phyloP scores from a whole-genome alignment of 2,113 vertebrate species.

The Odobenus rosmarus region DNA sequence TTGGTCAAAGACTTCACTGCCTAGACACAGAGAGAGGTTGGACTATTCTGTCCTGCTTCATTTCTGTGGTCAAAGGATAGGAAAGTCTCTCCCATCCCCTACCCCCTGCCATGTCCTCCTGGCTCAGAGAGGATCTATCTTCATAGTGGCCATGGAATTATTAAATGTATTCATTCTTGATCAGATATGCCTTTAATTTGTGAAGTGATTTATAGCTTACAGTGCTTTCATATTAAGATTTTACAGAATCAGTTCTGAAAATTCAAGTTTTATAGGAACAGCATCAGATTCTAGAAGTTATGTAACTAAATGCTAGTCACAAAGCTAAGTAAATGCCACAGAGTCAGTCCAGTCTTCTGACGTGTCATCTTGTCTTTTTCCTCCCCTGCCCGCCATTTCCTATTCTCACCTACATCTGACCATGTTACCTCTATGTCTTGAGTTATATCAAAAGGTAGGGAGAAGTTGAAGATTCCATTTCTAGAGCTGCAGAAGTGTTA shows the following conservation, averaged over 20 bases:
- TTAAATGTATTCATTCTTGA: background rate
- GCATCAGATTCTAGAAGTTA: background rate
- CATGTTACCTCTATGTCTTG: background rate
- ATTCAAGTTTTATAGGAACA: slow-evolving; percentile 17
- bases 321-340: background rate
- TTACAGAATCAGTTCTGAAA: background rate
- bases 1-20: background rate
- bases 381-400: rapidly evolving
- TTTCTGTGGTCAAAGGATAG: background rate
- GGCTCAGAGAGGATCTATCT: background rate
- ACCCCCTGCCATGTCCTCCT: background rate
- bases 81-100: background rate
- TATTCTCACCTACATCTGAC: background rate
- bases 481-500: background rate
- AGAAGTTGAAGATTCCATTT: background rate
- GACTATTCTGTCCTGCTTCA: background rate
- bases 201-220: background rate
- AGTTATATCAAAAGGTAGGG: background rate
- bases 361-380: background rate
- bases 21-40: background rate
- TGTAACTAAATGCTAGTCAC: background rate
- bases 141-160: background rate
- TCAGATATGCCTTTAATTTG: background rate
- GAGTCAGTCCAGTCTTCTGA: background rate
- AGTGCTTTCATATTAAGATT: background rate